These are phyloP conservation scores for Spilarctia lutea DNA, from an alignment of 2,888 invertebrate species.

Conservation along the genomic window DNA sequence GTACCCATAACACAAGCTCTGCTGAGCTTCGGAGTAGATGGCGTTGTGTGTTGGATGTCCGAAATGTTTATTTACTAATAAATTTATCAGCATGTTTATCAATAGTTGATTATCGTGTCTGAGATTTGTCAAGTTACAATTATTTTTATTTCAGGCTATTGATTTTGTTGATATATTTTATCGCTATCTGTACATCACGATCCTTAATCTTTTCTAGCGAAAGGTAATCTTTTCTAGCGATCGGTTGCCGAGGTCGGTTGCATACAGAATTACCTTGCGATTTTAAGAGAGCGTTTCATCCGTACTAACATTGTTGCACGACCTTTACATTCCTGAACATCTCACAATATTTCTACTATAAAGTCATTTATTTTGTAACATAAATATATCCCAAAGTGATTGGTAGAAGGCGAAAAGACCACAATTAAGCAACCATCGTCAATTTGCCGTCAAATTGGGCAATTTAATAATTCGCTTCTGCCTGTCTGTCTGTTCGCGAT, in stretches of 20 bases:
- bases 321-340: slow-evolving; percentile 52
- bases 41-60: too few species aligned
- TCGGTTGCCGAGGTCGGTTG: slow-evolving; percentile 56
- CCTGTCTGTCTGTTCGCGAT: too few species aligned
- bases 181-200: slow-evolving; percentile 4
- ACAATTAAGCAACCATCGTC: background rate
- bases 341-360: slow-evolving; percentile 43
- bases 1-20: too few species aligned
- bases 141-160: too few species aligned
- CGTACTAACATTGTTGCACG: slow-evolving; percentile 34
- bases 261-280: slow-evolving; percentile 60
- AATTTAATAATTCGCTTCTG: background rate
- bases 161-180: background rate
- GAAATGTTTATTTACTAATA: too few species aligned
- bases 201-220: slow-evolving; percentile 42
- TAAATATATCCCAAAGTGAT: background rate
- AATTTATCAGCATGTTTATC: too few species aligned
- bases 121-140: background rate
- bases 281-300: slow-evolving; percentile 60
- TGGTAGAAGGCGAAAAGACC: background rate
- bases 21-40: too few species aligned
- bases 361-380: slow-evolving; percentile 35
- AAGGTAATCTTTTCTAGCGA: slow-evolving; percentile 56
- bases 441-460: background rate
- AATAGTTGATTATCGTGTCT: background rate